Evolutionary conservation across 2,113 vertebrate genomes (phyloP).

Genomic region (Gambusia holbrooki): DNA sequence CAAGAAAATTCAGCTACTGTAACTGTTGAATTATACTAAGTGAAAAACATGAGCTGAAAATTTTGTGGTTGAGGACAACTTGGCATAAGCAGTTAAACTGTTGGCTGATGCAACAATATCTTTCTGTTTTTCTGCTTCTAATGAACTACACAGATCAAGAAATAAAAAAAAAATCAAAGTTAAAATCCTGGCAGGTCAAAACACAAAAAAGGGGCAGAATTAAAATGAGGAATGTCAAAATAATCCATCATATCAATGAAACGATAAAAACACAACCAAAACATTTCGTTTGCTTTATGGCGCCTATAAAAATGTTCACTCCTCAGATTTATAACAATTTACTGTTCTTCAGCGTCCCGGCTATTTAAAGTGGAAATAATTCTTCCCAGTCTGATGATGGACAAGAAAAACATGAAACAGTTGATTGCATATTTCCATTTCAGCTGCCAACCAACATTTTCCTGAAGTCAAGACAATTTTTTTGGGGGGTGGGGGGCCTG

Average conservation of each 20-base stretch:
- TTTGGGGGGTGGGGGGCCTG: background rate
- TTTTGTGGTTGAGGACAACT: background rate
- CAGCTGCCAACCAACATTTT: constrained; percentile 37
- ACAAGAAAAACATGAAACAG: constrained; percentile 33
- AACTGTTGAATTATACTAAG: background rate
- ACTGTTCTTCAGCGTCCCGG: constrained; percentile 23
- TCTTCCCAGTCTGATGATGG: constrained; percentile 22
- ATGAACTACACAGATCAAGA: background rate
- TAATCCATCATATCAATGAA: constrained; percentile 11
- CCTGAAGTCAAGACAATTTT: constrained; percentile 15
- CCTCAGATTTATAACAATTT: constrained; percentile 10
- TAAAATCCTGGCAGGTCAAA: background rate
- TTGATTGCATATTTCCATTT: constrained; percentile 24
- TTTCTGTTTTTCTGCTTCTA: background rate
- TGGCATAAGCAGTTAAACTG: background rate
- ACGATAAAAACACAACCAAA: constrained; percentile 33
- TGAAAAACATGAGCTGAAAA: background rate
- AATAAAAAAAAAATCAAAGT: background rate
- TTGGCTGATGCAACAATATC: background rate
- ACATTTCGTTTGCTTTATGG: constrained; percentile 22
- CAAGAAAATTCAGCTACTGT: background rate
- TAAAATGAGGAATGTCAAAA: background rate
- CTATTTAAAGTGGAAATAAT: constrained; percentile 36
- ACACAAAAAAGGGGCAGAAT: background rate
- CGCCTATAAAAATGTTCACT: constrained; percentile 33